Evolutionary conservation across 2,888 invertebrate species (phyloP).

Genomic region (Agrochola circellaris): DNA sequence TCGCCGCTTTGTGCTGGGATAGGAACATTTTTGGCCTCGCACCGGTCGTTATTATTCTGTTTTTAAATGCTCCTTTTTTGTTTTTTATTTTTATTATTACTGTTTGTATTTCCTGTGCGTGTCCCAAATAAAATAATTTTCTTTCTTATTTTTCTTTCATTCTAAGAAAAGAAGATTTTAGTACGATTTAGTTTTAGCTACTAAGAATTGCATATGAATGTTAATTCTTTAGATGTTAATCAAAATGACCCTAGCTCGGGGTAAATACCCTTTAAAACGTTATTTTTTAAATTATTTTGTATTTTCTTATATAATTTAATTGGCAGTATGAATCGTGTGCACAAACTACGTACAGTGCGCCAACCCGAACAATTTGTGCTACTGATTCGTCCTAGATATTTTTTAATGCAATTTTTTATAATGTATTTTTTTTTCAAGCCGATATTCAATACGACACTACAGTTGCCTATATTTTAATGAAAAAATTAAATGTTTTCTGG

Average conservation of each 20-base stretch:
- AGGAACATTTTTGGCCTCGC: too few species aligned
- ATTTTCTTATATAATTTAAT: too few species aligned
- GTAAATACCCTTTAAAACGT: not conserved
- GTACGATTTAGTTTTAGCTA: not conserved
- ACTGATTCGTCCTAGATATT: not conserved
- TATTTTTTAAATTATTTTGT: not conserved
- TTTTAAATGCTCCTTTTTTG: too few species aligned
- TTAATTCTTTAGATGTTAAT: not conserved
- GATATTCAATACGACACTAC: not conserved
- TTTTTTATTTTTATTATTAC: too few species aligned
- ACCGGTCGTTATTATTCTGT: too few species aligned
- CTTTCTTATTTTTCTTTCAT: too few species aligned
- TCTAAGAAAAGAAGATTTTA: not conserved
- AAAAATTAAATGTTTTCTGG: not conserved
- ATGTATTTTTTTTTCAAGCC: not conserved
- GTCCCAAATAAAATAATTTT: too few species aligned
- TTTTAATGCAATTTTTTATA: too few species aligned
- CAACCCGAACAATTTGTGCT: not conserved
- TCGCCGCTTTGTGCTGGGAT: too few species aligned
- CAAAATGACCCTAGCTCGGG: not conserved
- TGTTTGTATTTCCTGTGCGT: too few species aligned
- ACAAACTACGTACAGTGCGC: not conserved
- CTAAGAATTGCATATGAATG: slow-evolving; percentile 23
- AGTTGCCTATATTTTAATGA: not conserved
- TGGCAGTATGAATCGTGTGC: not conserved